These are phyloP conservation scores for Oryzias curvinotus DNA, from an alignment of 2,113 vertebrate genomes.

Conservation along the genomic window DNA sequence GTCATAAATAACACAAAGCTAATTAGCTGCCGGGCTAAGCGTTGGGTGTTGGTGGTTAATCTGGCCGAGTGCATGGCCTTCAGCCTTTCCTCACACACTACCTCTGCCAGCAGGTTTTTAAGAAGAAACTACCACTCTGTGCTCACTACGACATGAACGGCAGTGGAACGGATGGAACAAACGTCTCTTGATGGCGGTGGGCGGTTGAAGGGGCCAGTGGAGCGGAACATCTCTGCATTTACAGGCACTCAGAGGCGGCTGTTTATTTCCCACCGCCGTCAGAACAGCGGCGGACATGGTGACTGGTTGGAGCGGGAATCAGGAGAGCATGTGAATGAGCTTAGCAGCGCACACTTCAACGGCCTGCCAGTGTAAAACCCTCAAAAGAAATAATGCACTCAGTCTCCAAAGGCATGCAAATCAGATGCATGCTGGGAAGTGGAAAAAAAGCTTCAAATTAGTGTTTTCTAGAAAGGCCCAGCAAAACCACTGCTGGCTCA, in stretches of 20 bases:
- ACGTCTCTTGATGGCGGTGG: slow-evolving; percentile 12
- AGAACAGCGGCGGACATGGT: slow-evolving; percentile 54
- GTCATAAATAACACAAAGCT: slow-evolving; percentile 53
- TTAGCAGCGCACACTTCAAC: slow-evolving; percentile 69
- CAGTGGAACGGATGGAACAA: slow-evolving; percentile 15
- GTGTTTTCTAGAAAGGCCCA: neutral
- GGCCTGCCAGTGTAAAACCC: slow-evolving; percentile 51
- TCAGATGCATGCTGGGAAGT: slow-evolving; percentile 12
- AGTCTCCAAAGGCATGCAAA: slow-evolving; percentile 40
- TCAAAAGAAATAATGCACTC: slow-evolving; percentile 39
- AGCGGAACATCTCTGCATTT: slow-evolving; percentile 21
- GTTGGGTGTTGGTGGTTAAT: slow-evolving; percentile 49
- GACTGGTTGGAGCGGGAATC: slow-evolving; percentile 59
- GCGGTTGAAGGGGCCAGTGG: slow-evolving; percentile 25
- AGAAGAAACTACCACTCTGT: neutral
- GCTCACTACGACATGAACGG: neutral
- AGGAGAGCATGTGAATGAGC: slow-evolving; percentile 70
- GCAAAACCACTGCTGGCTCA: too few species aligned
- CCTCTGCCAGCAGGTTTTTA: too few species aligned
- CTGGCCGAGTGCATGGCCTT: slow-evolving; percentile 30
- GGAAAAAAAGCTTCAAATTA: slow-evolving; percentile 5
- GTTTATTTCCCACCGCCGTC: slow-evolving; percentile 56
- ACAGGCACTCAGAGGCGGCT: slow-evolving; percentile 39
- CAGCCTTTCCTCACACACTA: slow-evolving; percentile 31
- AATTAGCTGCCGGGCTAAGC: slow-evolving; percentile 56